Conservation (phyloP, 2,113 vertebrate species). For the Silurus asotus region DNA sequence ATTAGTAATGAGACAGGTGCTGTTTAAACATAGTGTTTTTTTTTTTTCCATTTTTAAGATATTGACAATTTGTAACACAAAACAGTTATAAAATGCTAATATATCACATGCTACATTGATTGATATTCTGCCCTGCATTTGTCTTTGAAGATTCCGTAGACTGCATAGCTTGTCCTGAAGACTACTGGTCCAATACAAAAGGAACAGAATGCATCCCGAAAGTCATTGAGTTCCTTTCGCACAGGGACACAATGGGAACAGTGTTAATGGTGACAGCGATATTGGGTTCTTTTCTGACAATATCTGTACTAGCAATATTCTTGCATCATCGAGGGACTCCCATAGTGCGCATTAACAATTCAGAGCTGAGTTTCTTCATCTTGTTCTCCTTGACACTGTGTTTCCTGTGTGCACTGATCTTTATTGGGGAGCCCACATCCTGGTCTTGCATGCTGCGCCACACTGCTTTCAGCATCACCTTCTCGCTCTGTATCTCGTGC, state of each 20-base stretch:
- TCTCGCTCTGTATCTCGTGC: constrained; percentile 69
- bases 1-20: constrained; percentile 78
- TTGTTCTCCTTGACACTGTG: constrained; percentile 58
- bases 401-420: constrained; percentile 62
- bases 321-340: constrained; percentile 54
- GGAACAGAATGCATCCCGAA: constrained; percentile 56
- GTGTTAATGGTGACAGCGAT: constrained; percentile 53
- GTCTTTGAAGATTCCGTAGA: constrained; percentile 55
- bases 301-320: constrained; percentile 54
- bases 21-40: neutral
- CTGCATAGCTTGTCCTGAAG: constrained; percentile 53
- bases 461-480: constrained; percentile 68
- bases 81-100: neutral
- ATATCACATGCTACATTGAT: neutral
- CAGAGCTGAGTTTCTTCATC: constrained; percentile 61
- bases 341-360: constrained; percentile 60
- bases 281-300: constrained; percentile 52
- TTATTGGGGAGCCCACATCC: constrained; percentile 66
- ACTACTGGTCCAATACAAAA: constrained; percentile 55
- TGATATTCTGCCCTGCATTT: neutral
- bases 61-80: neutral
- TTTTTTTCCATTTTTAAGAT: neutral
- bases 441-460: constrained; percentile 71
- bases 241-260: constrained; percentile 58
- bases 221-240: constrained; percentile 53